Evolutionary conservation across 2,113 vertebrate species (phyloP).

Genomic region (Balaenoptera acutorostrata): DNA sequence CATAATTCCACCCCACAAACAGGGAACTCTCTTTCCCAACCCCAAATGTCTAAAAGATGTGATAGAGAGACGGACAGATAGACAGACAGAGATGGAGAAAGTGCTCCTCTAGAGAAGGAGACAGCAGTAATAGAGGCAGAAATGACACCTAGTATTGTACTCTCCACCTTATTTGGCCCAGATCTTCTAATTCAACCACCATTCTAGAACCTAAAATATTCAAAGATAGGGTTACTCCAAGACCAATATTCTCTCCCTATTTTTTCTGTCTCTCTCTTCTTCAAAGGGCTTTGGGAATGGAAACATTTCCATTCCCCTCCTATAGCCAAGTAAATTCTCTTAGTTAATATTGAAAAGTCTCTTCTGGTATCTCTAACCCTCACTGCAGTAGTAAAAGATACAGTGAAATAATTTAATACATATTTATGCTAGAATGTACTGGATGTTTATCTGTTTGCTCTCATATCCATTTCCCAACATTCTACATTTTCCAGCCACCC

Average conservation of each 20-base stretch:
- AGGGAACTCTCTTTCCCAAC: background rate
- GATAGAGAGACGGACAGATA: background rate
- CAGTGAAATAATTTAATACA: background rate
- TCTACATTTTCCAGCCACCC: background rate
- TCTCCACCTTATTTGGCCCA: background rate
- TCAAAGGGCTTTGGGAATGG: constrained; percentile 11
- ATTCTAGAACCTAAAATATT: background rate
- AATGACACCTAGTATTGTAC: background rate
- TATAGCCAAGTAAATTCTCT: background rate
- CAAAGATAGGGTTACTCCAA: background rate
- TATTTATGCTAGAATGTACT: background rate
- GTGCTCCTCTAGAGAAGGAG: background rate
- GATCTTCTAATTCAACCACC: background rate
- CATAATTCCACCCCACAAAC: background rate
- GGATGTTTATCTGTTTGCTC: background rate
- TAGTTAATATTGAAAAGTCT: background rate
- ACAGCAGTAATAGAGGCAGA: background rate
- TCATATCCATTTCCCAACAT: background rate
- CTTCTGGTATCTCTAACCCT: background rate
- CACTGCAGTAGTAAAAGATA: background rate
- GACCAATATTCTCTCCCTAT: background rate
- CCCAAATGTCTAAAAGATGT: background rate
- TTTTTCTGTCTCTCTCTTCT: background rate
- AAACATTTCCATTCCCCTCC: background rate
- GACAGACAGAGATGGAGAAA: background rate